These are phyloP conservation scores for Lycaena phlaeas DNA, from an alignment of 2,888 invertebrate species.

Conservation along the genomic window DNA sequence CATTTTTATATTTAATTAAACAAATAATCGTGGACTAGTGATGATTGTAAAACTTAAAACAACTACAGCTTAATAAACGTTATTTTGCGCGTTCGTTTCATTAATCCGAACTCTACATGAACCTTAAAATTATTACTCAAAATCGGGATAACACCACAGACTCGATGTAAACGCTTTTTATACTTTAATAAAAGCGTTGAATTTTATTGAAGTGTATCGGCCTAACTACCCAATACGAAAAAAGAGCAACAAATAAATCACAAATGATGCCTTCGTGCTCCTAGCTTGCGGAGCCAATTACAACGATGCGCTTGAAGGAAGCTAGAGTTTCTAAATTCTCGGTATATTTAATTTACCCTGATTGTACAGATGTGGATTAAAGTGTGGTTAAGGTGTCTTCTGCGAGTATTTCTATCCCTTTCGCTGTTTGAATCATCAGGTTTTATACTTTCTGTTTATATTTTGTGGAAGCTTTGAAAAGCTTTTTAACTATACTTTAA, in stretches of 20 bases:
- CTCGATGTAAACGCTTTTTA: slow-evolving; percentile 3
- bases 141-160: background rate
- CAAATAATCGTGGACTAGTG: no score
- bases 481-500: no score
- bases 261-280: slow-evolving; percentile 55
- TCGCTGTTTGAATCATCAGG: background rate
- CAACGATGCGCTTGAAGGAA: slow-evolving; percentile 69
- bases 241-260: slow-evolving; percentile 56
- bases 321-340: slow-evolving; percentile 71
- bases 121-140: background rate
- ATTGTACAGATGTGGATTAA: slow-evolving; percentile 33
- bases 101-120: no score
- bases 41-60: no score
- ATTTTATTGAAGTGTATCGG: slow-evolving; percentile 27
- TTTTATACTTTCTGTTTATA: background rate
- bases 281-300: slow-evolving; percentile 64
- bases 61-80: no score
- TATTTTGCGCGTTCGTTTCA: no score
- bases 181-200: slow-evolving; percentile 9
- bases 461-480: no score
- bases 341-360: slow-evolving; percentile 69
- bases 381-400: slow-evolving; percentile 39
- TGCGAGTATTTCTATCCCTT: slow-evolving; percentile 33
- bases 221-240: slow-evolving; percentile 28
- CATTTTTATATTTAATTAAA: no score